Base-by-base conservation (phyloP, 2,797 vertebrate genomes). In the Poeciliopsis infans region DNA sequence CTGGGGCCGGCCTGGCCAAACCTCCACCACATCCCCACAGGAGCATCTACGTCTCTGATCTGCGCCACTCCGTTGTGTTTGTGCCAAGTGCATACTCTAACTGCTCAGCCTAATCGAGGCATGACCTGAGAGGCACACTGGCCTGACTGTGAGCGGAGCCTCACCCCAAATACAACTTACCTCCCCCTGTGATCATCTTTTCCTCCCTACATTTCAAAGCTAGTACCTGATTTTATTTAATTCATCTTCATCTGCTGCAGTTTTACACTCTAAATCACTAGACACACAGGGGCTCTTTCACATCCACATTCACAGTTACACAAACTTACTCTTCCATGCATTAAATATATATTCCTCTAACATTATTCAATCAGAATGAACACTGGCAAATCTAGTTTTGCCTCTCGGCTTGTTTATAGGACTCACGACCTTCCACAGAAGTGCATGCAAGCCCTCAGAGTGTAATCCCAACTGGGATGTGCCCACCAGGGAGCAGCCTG, bases 1-100 rank as follows among this genome's bases (percentile, higher is more conserved):
- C 92, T 88, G 84, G 89, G 88, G 82, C 76, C 20, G 10, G 77
- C 74, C 73, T 85, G 86, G 92, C 92, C 92, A 93, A 92, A 91
- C 90, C 87, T 88, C 86, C 80, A 89, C 86, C 84, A 81, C 87
- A 85, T 92, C 90, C 90, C 89, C 41, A 39, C 12, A 78, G 89
- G 91, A 93, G 90, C 90, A 91, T 91, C 90, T 86, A 88, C 90
- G 89, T 91, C 89, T 91, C 90, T 91, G 85, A 91, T 90, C 86
- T 90, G 82, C 55, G 28, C 87, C 81, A 82, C 79, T 89, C 81
- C 68, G 59, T 79, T 74, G 80, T 43, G 2, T 70, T 41, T 66
- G 11, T 89, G 93, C 93, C 93, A 93, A 93, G 85, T 82, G 83
- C 88, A 90, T 85, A 83, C 81, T 89, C 87, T 87, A 85, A 80